phyloP scores from a whole-genome alignment of 2,888 invertebrate genomes.

The Xanthorhoe designata region DNA sequence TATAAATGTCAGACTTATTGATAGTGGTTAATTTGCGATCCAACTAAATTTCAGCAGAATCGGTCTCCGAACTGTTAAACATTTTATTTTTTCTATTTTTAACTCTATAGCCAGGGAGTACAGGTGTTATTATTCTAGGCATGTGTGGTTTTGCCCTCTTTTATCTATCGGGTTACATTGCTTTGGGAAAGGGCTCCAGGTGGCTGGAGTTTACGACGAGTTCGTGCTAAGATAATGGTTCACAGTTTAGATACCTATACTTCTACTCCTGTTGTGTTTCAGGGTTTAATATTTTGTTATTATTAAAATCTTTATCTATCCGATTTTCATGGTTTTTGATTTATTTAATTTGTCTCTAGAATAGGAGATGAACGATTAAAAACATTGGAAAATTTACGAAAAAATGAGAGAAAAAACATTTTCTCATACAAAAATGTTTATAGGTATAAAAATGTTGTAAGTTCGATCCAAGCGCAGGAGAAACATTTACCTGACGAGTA shows the following conservation, averaged over 20 bases:
- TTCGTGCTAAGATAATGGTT: slow-evolving; percentile 17
- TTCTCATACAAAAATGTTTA: too few relatives aligned
- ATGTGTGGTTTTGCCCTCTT: slow-evolving; percentile 13
- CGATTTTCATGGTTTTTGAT: too few relatives aligned
- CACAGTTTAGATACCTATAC: slow-evolving; percentile 8
- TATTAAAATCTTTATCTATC: too few relatives aligned
- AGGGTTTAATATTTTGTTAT: too few relatives aligned
- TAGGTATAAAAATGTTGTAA: too few relatives aligned
- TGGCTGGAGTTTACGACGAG: slow-evolving; percentile 12
- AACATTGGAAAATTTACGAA: too few relatives aligned
- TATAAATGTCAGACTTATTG: too few relatives aligned
- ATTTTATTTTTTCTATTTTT: slow-evolving; percentile 25
- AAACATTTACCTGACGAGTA: neutral
- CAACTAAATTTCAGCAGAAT: too few relatives aligned
- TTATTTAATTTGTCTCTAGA: too few relatives aligned
- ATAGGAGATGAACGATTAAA: too few relatives aligned
- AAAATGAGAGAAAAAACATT: too few relatives aligned
- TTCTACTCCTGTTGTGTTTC: neutral
- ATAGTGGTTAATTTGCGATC: too few relatives aligned
- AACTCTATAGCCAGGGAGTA: slow-evolving; percentile 19
- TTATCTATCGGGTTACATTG: slow-evolving; percentile 12
- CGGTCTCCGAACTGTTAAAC: slow-evolving; percentile 40
- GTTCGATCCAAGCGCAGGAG: neutral
- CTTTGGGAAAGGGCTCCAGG: slow-evolving; percentile 18
- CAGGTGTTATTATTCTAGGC: slow-evolving; percentile 31